Base-by-base conservation (phyloP, 2,113 vertebrate species). In the Muntiacus muntjak region DNA sequence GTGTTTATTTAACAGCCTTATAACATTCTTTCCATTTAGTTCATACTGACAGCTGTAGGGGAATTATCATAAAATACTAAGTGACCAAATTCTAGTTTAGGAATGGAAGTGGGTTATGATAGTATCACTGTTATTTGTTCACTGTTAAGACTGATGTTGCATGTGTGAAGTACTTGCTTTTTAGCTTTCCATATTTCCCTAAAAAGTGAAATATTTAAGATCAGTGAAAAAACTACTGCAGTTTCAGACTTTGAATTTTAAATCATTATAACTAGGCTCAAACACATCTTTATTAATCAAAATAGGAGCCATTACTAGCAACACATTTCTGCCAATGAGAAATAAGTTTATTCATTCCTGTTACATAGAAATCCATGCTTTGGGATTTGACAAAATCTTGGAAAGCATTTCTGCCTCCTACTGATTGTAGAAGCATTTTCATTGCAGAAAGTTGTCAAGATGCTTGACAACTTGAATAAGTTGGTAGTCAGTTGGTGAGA, bases 1-100 rank as follows among this genome's bases (percentile, higher is more conserved):
- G 54, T 93, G 88, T 83, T 62, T 97, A 89, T 78, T 94, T 92
- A 90, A 71, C 74, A 94, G 16, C 7, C 50, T 81, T 93, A 89
- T 93, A 58, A 47, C 5, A 23, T 58, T 97, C 7, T 83, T 91
- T 93, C 23, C 43, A 84, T 40, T 96, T 95, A 91, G 85, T 87
- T 5, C 6, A 52, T 83, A 81, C 21, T 81, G 82, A 52, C 17
- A 94, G 28, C 52, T 79, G 7, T 87, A 26, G 60, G 71, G 55
- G 45, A 84, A 79, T 93, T 97, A 28, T 57, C 45, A 89, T 74
- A 64, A 95, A 95, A 94, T 28, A 86, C 7, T 6, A 30, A 55
- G 84, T 89, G 13, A 86, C 94, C 28, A 87, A 62, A 90, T 11
- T 81, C 14, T 45, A 13, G 0, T 54, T 92, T 91, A 85, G 6